A percentile compares a stretch with the other conserved stretches of the same genome.
Conservation (phyloP, 2,888 invertebrate genomes). For the Nephrotoma flavescens region DNA sequence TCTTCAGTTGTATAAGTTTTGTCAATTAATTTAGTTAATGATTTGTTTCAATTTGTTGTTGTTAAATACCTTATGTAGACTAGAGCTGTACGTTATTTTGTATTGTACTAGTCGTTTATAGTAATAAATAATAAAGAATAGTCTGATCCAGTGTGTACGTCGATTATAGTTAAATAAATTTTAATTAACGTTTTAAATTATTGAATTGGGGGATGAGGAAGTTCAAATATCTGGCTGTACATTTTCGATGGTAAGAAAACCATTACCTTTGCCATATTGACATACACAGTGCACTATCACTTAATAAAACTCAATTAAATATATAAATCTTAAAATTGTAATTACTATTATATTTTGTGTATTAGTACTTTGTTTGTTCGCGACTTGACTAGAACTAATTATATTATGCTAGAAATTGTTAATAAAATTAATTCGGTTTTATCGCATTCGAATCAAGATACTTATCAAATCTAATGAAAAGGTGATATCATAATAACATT, state of each 20-base stretch:
- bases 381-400: not conserved
- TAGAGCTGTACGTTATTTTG: not conserved
- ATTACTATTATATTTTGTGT: not conserved
- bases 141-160: too few relatives aligned
- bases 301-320: not conserved
- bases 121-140: too few relatives aligned
- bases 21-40: conserved; percentile 4
- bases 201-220: too few relatives aligned
- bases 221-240: too few relatives aligned
- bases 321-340: too few relatives aligned
- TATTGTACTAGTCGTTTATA: not conserved
- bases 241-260: too few relatives aligned
- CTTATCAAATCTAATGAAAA: not conserved
- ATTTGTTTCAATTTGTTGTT: conserved; percentile 1
- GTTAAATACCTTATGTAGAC: not conserved
- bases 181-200: too few relatives aligned
- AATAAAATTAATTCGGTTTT: not conserved
- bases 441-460: not conserved
- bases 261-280: not conserved
- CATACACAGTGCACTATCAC: not conserved
- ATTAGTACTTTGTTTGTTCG: not conserved
- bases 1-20: not conserved
- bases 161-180: too few relatives aligned
- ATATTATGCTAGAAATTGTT: not conserved
- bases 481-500: too few relatives aligned